A percentile compares a stretch with the other conserved stretches of the same genome.
phyloP scores from a whole-genome alignment of 2,797 vertebrate genomes.

The Myoxocephalus aenaeus region DNA sequence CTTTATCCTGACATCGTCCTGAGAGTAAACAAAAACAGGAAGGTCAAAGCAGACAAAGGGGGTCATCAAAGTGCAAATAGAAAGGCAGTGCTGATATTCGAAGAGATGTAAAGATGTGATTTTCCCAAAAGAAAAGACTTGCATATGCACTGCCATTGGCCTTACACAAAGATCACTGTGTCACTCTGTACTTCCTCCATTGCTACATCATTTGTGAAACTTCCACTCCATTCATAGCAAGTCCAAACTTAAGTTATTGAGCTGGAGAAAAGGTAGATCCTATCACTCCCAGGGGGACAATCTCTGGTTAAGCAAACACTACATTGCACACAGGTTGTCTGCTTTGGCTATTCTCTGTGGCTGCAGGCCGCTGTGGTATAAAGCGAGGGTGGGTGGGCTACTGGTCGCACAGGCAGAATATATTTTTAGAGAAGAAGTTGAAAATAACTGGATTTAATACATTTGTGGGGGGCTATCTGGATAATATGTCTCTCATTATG shows the following conservation, averaged over 20 bases:
- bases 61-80: background rate
- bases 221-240: conserved; percentile 4
- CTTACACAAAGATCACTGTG: conserved; percentile 4
- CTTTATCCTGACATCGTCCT: conserved; percentile 89
- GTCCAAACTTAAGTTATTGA: conserved; percentile 8
- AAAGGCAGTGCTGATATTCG: background rate
- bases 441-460: conserved; percentile 44
- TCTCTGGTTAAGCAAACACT: conserved; percentile 38
- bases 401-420: background rate
- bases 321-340: conserved; percentile 12
- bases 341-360: conserved; percentile 20
- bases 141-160: background rate
- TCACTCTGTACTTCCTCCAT: background rate
- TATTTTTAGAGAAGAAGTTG: conserved; percentile 38
- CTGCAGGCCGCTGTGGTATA: conserved; percentile 14
- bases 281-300: conserved; percentile 14
- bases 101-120: background rate
- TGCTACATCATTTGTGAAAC: conserved; percentile 13
- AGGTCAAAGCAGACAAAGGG: conserved; percentile 19
- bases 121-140: background rate
- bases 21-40: conserved; percentile 19
- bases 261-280: conserved; percentile 1
- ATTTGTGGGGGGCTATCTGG: conserved; percentile 23
- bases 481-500: conserved; percentile 21
- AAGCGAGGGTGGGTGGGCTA: conserved; percentile 41